Base-by-base conservation (phyloP, 2,888 invertebrate genomes). In the Automeris io region DNA sequence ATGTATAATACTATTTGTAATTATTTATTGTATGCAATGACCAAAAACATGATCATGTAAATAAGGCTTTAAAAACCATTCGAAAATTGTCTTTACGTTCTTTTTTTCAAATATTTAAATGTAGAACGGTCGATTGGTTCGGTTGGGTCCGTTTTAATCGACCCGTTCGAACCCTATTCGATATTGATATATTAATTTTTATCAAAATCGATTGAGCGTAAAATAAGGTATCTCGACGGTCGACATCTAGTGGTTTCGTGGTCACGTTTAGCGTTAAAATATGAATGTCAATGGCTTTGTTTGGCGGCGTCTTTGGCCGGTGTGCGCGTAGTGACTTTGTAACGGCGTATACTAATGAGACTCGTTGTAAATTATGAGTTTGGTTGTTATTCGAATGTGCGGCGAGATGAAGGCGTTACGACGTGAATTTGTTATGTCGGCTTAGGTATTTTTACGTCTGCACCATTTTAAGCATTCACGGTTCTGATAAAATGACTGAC, bases 181-280 rank as follows among this genome's bases (percentile, higher is more conserved):
- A 51, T 45, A 54, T 63, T 80, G 79, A 85, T 73, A 72, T 81
- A 73, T 83, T 81, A 83, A 85, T 83, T 80, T 76, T 76, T 74
- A 83, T 81, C 62, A 53, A 57, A 66, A 49, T 58, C 69, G 83
- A 86, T 82, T 77, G 80, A 72, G 80, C 79, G 81, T 80, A 73
- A 85, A 86, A 86, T 86, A 76, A 65, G n/a, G 72, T 79, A 63
- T 69, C 51, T 51, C 57, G 57, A 57, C 47, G 57, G 62, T 66
- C 58, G 63, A 61, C 63, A 67, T 70, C 66, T 73, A 72, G 70
- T 69, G 74, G 71, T 74, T 70, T 67, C 57, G 68, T 64, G 74
- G 75, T 76, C 78, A 72, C 73, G 66, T 76, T 74, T 68, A 61
- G 74, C 68, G 71, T 75, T 76, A 70, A 79, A 75, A 78, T 78